Percentiles rank a stretch among this genome's conserved stretches.
phyloP scores from a whole-genome alignment of 1,140 invertebrate genomes.

The Oncopodura yosiiana region DNA sequence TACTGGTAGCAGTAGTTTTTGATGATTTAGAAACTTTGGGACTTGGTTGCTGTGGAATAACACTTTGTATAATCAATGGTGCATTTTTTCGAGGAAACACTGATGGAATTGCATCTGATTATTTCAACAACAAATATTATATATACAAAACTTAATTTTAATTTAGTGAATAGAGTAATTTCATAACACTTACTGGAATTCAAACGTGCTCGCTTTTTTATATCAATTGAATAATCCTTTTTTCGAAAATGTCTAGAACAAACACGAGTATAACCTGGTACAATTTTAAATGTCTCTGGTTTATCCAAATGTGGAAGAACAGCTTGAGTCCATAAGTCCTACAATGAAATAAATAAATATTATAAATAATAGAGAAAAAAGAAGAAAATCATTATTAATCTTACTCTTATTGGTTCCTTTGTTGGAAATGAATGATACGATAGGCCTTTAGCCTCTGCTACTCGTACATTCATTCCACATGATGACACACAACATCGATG shows the following conservation, averaged over 20 bases:
- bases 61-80: conserved; percentile 16
- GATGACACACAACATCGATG: conserved; percentile 33
- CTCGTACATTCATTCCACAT: conserved; percentile 31
- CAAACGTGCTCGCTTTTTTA: conserved; percentile 29
- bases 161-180: neutral
- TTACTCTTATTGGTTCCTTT: conserved; percentile 25
- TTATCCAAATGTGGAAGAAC: conserved; percentile 33
- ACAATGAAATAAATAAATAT: too few relatives aligned
- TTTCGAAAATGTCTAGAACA: conserved; percentile 33
- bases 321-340: conserved; percentile 32
- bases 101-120: conserved; percentile 31
- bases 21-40: neutral
- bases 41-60: conserved; percentile 5
- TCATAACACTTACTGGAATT: conserved; percentile 27
- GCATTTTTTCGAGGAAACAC: conserved; percentile 29
- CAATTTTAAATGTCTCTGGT: conserved; percentile 29
- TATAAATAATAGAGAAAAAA: too few relatives aligned
- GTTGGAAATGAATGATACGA: conserved; percentile 31
- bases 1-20: neutral
- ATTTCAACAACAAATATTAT: conserved; percentile 10
- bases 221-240: conserved; percentile 33
- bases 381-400: too few relatives aligned
- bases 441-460: conserved; percentile 28
- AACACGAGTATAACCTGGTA: conserved; percentile 30
- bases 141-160: neutral